These are phyloP conservation scores for Hydropotes inermis DNA, from an alignment of 2,113 vertebrate species.

Conservation along the genomic window DNA sequence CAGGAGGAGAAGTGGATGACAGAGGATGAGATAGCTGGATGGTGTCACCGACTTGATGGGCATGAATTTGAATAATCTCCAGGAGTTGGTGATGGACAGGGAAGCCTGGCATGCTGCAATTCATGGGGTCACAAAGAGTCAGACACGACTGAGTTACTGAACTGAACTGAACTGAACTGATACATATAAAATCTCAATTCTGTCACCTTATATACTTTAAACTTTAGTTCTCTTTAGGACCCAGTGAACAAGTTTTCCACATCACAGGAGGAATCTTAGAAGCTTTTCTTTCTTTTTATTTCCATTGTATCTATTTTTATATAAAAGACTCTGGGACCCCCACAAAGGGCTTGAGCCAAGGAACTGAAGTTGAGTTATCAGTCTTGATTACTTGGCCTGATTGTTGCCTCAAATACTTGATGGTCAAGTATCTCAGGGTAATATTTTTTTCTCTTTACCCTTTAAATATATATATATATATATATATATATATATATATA, in stretches of 20 bases:
- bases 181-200: not conserved
- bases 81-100: not conserved
- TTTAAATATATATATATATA: not conserved
- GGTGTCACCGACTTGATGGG: fast-evolving
- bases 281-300: not conserved
- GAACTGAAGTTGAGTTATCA: not conserved
- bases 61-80: too few species aligned
- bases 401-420: not conserved
- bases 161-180: too few species aligned
- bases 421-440: not conserved
- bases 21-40: too few species aligned
- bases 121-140: not conserved
- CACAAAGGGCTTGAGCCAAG: not conserved
- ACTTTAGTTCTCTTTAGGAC: not conserved
- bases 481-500: too few species aligned
- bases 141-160: fast-evolving
- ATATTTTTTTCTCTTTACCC: not conserved
- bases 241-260: not conserved
- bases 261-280: not conserved
- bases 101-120: not conserved
- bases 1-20: too few species aligned
- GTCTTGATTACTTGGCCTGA: not conserved
- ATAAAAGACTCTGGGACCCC: not conserved
- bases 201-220: not conserved
- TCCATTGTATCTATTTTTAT: not conserved